A percentile compares a stretch with the other conserved stretches of the same genome.
Conservation (phyloP, 1,140 invertebrate species). For the Ctenoplectra terminalis region DNA sequence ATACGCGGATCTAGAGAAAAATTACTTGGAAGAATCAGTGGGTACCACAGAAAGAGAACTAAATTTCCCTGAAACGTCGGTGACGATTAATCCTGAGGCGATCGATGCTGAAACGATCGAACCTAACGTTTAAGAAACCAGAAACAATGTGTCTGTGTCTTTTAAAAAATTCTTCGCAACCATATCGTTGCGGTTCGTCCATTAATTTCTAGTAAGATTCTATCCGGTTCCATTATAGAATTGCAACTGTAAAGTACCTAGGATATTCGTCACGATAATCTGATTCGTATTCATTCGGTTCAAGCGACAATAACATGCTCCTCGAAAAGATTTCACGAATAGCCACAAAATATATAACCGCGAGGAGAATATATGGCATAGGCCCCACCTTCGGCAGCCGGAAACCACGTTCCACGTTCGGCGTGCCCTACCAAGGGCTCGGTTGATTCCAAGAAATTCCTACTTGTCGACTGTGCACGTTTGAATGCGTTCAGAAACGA, state of each 20-base stretch:
- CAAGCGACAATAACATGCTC: conserved; percentile 33
- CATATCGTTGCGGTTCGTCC: neutral
- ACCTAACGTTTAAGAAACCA: neutral
- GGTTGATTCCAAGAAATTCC: conserved; percentile 78
- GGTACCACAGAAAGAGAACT: neutral
- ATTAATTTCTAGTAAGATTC: neutral
- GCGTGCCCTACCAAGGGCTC: conserved; percentile 39
- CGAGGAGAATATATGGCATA: conserved; percentile 59
- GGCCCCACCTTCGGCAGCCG: conserved; percentile 22
- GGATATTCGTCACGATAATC: neutral
- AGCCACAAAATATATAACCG: conserved; percentile 45
- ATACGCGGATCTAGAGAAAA: conserved; percentile 72
- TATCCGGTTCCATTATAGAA: neutral
- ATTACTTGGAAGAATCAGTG: neutral
- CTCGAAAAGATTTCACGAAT: conserved; percentile 37
- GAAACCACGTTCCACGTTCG: conserved; percentile 45
- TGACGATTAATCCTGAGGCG: neutral
- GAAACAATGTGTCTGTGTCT: neutral
- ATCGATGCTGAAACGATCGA: neutral
- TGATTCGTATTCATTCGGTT: neutral
- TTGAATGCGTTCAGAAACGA: conserved; percentile 80
- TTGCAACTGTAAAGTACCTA: neutral
- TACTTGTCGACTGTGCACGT: conserved; percentile 67
- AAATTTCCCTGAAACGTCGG: neutral
- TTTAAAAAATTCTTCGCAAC: neutral